Percentiles rank a stretch among this genome's conserved stretches.
phyloP scores from a whole-genome alignment of 2,888 invertebrate genomes.

The Leucozona laternaria region DNA sequence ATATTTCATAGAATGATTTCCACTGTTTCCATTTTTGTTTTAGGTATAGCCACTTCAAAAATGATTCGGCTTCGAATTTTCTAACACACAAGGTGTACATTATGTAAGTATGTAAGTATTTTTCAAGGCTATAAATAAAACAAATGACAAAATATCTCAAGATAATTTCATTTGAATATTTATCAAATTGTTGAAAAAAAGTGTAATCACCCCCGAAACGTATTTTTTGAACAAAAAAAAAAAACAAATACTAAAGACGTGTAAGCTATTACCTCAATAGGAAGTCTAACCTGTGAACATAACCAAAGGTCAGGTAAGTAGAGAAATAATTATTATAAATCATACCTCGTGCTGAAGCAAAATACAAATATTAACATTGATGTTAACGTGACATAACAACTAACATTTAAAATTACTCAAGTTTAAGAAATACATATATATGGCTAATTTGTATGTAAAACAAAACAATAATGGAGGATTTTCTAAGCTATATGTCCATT shows the following conservation, averaged over 20 bases:
- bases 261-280: too few relatives aligned
- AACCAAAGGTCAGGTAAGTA: neutral
- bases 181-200: neutral
- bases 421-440: neutral
- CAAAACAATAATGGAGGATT: neutral
- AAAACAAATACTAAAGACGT: too few relatives aligned
- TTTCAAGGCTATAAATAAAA: too few relatives aligned
- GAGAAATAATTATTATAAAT: neutral
- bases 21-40: too few relatives aligned
- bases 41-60: too few relatives aligned
- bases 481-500: neutral
- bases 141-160: too few relatives aligned
- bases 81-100: too few relatives aligned
- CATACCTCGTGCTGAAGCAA: neutral
- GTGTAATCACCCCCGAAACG: neutral
- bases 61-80: too few relatives aligned
- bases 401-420: neutral
- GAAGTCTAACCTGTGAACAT: neutral
- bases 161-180: too few relatives aligned
- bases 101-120: too few relatives aligned
- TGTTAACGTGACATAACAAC: neutral
- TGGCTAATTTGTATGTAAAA: neutral
- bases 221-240: too few relatives aligned
- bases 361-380: neutral
- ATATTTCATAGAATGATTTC: too few relatives aligned